phyloP scores from a whole-genome alignment of 2,113 vertebrate species.

The Nerophis lumbriciformis region DNA sequence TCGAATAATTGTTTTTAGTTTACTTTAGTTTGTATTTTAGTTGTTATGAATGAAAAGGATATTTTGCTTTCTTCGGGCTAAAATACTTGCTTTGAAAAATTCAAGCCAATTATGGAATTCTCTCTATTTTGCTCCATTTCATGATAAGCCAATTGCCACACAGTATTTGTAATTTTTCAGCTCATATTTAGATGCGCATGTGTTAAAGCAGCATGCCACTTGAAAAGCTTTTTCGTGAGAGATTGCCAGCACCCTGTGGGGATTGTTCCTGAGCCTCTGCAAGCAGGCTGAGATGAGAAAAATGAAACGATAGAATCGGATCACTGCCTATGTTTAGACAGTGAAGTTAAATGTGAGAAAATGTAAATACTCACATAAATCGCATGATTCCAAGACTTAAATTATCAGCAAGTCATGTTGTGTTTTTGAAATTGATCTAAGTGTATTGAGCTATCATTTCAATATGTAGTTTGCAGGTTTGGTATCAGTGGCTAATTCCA shows the following conservation, averaged over 20 bases:
- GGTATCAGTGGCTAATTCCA: too few relatives aligned
- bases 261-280: constrained; percentile 9
- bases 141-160: constrained; percentile 1
- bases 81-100: not conserved
- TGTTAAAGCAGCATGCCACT: constrained; percentile 29
- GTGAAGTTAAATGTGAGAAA: not conserved
- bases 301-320: constrained; percentile 5
- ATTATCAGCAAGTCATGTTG: not conserved
- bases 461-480: too few relatives aligned
- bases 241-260: constrained; percentile 28
- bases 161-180: not conserved
- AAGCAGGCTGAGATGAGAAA: constrained; percentile 15
- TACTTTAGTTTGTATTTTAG: too few relatives aligned
- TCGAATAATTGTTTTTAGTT: too few relatives aligned
- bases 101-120: not conserved
- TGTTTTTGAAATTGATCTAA: not conserved
- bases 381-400: not conserved
- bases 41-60: too few relatives aligned
- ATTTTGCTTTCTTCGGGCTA: not conserved
- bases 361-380: constrained; percentile 3
- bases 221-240: constrained; percentile 40
- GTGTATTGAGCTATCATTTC: too few relatives aligned
- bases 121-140: constrained; percentile 10
- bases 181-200: constrained; percentile 20
- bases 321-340: constrained; percentile 4